A percentile compares a stretch with the other conserved stretches of the same genome.
Evolutionary conservation across 2,888 invertebrate genomes (phyloP).

Genomic region (Lasiommata megera): DNA sequence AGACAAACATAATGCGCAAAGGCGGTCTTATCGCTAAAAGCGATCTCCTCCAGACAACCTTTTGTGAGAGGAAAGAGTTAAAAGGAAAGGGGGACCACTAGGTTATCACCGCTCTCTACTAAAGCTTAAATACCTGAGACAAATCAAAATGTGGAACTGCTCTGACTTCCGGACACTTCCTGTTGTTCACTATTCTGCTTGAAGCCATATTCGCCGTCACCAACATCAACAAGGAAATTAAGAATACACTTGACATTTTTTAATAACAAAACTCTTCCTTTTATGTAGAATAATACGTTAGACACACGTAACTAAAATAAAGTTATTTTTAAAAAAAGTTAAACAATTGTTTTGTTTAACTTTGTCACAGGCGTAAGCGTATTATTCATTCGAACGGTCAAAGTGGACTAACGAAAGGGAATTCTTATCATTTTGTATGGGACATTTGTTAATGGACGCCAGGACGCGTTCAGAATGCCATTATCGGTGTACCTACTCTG

Average conservation of each 20-base stretch:
- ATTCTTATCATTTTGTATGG: constrained; percentile 77
- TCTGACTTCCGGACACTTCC: constrained; percentile 89
- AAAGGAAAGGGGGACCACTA: too few relatives aligned
- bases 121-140: constrained; percentile 79
- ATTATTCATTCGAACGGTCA: constrained; percentile 52
- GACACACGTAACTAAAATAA: too few relatives aligned
- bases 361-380: constrained; percentile 41
- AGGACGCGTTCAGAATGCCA: constrained; percentile 66
- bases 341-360: background rate
- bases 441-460: constrained; percentile 60
- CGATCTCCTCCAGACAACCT: too few relatives aligned
- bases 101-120: too few relatives aligned
- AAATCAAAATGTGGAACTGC: constrained; percentile 90
- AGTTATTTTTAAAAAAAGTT: background rate
- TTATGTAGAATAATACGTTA: too few relatives aligned
- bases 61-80: too few relatives aligned
- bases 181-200: constrained; percentile 80
- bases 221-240: constrained; percentile 40
- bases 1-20: too few relatives aligned
- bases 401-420: constrained; percentile 69
- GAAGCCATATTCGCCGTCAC: constrained; percentile 39
- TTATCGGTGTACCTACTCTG: constrained; percentile 58
- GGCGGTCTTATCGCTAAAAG: too few relatives aligned
- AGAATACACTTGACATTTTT: constrained; percentile 12
- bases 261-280: background rate